Percentiles rank a stretch among this genome's conserved stretches.
phyloP scores from a whole-genome alignment of 1,140 invertebrate genomes.

The Pseudomyrmex sp. region DNA sequence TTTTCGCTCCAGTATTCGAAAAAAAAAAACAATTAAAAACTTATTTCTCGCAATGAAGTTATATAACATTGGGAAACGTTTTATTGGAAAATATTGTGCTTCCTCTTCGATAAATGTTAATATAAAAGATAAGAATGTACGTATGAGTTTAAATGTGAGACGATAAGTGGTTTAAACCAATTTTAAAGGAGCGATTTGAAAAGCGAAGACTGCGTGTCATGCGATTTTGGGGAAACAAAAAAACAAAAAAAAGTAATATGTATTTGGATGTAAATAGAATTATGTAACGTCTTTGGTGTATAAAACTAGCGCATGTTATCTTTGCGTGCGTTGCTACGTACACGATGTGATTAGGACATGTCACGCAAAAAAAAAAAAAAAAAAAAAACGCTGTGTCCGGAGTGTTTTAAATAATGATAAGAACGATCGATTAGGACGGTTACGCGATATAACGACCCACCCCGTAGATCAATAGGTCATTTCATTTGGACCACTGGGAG shows the following conservation, averaged over 20 bases:
- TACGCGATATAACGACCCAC: conserved; percentile 4
- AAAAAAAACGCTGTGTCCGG: conserved; percentile 25
- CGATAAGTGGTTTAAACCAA: background rate
- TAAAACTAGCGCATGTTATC: background rate
- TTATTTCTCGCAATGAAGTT: background rate
- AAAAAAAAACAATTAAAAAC: background rate
- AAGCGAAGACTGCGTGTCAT: conserved; percentile 6
- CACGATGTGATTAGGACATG: conserved; percentile 19
- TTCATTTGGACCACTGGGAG: background rate
- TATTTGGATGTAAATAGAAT: conserved; percentile 45
- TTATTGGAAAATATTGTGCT: background rate
- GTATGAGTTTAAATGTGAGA: conserved; percentile 27
- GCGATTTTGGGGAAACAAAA: conserved; percentile 5
- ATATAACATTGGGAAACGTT: background rate
- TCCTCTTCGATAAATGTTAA: background rate
- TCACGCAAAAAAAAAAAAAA: background rate
- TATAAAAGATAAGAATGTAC: background rate
- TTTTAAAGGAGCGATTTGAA: conserved; percentile 18
- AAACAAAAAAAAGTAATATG: background rate
- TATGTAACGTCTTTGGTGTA: conserved; percentile 27
- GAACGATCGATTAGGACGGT: conserved; percentile 15
- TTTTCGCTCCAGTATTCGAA: background rate
- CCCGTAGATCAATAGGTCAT: background rate
- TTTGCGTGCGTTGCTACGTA: conserved; percentile 8
- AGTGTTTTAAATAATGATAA: conserved; percentile 45